Conservation (phyloP, 2,113 vertebrate species). For the Ascaphus truei region DNA sequence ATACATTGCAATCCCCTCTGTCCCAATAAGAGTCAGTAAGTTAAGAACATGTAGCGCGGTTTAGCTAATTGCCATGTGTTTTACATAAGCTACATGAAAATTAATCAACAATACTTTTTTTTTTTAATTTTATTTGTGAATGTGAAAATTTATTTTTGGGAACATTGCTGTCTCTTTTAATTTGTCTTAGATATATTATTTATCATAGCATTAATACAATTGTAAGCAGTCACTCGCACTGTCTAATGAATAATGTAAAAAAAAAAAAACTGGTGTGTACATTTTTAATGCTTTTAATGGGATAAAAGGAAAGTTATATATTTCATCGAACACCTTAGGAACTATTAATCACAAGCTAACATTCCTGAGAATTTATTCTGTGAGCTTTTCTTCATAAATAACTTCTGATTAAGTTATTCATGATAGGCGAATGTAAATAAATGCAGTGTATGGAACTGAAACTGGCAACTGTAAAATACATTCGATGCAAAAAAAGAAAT, state of each 20-base stretch:
- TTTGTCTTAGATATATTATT: no score
- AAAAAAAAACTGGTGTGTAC: neutral
- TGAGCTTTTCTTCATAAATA: neutral
- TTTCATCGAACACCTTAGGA: neutral
- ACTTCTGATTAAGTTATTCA: neutral
- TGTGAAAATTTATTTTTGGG: no score
- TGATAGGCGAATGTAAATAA: slow-evolving; percentile 29
- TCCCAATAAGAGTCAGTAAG: no score
- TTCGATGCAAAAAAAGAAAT: slow-evolving; percentile 10
- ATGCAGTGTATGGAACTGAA: slow-evolving; percentile 19
- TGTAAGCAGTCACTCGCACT: neutral
- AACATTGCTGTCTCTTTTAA: no score
- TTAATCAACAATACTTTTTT: neutral
- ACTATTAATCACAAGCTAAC: neutral
- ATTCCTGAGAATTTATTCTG: neutral
- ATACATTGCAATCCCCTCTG: no score
- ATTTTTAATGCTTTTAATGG: neutral
- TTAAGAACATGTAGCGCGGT: no score
- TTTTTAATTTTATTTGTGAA: neutral
- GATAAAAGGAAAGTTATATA: no score
- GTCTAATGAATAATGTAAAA: neutral
- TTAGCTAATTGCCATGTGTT: no score
- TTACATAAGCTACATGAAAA: no score
- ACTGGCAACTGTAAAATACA: slow-evolving; percentile 16
- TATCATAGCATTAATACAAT: no score